Base-by-base conservation (phyloP, 2,888 invertebrate genomes). In the Athripsodes cinereus region DNA sequence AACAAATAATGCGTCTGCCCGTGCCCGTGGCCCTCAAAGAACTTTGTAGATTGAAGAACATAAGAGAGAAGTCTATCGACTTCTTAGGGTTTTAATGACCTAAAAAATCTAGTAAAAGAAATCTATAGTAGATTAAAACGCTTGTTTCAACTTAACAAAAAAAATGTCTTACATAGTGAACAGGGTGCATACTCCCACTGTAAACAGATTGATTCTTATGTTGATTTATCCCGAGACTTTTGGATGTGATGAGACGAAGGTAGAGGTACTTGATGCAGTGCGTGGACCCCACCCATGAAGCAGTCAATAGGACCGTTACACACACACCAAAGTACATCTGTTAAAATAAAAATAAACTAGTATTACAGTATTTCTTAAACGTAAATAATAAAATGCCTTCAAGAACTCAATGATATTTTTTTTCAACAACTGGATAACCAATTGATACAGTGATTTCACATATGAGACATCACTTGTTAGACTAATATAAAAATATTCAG, bases 281-380 rank as follows among this genome's bases (percentile, higher is more conserved):
- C 1, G 94, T 92, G n/a, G 92, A 88, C 0, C 92, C 92, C 50
- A 93, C 94, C 93, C 94, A 95, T 13, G 91, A 88, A 8, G 86
- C 86, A n/a, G 93, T 92, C 55, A 94, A 86, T 66, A 88, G 83
- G 57, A 90, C 81, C 40, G 90, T 93, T 62, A 94, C 90, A 76
- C 92, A 90, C 61, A 92, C 84, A 53, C 93, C 93, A 71, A 88
- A 91, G 71, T 92, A 92, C 70, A 93, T 90, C 92, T 92, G n/a
- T n/a, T n/a, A n/a, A 78, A 53, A 79, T 80, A 63, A 55, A 57
- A 52, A 52, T n/a, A 47, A 40, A 8, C 13, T 8, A 13, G n/a
- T 16, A 40, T 31, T 31, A 11, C 31, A 40, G 16, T 40, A 40
- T n/a, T 13, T 13, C 13, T n/a, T 13, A 40, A 5, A n/a, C n/a